Base-by-base conservation (phyloP, 64 coral and sea anemone species). In the Acropora yongei region DNA sequence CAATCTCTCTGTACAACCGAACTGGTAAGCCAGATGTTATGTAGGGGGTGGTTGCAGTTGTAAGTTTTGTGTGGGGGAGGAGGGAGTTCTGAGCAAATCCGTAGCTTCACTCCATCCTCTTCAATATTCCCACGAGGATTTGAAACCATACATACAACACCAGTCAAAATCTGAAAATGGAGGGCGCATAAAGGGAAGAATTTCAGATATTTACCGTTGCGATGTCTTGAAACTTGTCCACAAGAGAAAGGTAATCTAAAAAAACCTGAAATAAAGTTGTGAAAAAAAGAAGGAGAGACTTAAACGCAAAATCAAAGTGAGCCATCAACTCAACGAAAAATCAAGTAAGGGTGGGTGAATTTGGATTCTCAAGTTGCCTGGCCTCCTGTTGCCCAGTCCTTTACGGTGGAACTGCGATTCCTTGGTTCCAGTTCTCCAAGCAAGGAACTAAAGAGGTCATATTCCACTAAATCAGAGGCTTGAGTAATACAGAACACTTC, bases 321-420 rank as follows among this genome's bases (percentile, higher is more conserved):
- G n/a, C n/a, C 11, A 17, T 50, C 41, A 11, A n/a, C 11, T n/a
- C n/a, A n/a, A n/a, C 40, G 48, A 72, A 40, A 44, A 5, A 40
- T 1, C 6, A 5, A 43, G 12, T 7, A 13, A 5, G 6, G 6
- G 8, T 5, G 83, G 2, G 47, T 73, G 10, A 11, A 12, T 50
- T 19, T 65, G 5, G 68, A 63, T 14, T 63, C 2, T 63, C 16
- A 49, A 80, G 82, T 57, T 13, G 96, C 94, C 94, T 98, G 91
- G 66, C 97, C 97, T 78, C 97, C 97, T 63, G 83, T 96, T 4
- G 82, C 78, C 97, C 97, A 98, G 78, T 88, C 50, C 72, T 88
- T 96, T 42, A 98, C 89, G 16, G 87, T 93, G 2, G 94, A 93
- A 44, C 79, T 91, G 43, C 93, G 86, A 68, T 96, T 88, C 42